Evolutionary conservation across 2,797 vertebrate species (phyloP).

Genomic region (Meriones psammophilus): DNA sequence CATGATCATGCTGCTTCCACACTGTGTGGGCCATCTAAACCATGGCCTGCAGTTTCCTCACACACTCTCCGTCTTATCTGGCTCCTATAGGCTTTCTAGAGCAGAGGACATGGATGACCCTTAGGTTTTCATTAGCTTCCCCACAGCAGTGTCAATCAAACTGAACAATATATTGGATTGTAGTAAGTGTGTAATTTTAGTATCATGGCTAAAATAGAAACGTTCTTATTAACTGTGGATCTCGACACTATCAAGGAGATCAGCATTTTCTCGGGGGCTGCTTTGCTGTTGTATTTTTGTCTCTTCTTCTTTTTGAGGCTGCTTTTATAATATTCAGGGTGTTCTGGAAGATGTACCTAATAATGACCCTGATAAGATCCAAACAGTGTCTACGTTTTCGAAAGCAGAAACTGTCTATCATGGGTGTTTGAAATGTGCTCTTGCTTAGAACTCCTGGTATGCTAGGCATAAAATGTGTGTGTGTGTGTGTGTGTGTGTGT

Average conservation of each 20-base stretch:
- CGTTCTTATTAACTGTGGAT: neutral
- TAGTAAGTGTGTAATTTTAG: neutral
- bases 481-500: neutral
- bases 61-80: neutral
- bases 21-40: neutral
- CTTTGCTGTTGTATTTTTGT: neutral
- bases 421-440: neutral
- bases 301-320: neutral
- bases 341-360: neutral
- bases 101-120: too few species aligned
- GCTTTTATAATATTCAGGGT: neutral
- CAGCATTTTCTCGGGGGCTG: neutral
- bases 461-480: neutral
- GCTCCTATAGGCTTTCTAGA: neutral
- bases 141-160: neutral
- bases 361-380: conserved; percentile 36
- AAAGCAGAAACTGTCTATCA: neutral
- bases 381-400: neutral
- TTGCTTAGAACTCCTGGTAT: conserved; percentile 3
- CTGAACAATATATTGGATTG: neutral
- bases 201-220: neutral
- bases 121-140: neutral
- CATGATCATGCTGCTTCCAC: neutral
- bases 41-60: neutral
- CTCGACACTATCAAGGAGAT: neutral